A percentile compares a stretch with the other conserved stretches of the same genome.
Conservation (phyloP, 2,797 vertebrate species). For the Parambassis ranga region DNA sequence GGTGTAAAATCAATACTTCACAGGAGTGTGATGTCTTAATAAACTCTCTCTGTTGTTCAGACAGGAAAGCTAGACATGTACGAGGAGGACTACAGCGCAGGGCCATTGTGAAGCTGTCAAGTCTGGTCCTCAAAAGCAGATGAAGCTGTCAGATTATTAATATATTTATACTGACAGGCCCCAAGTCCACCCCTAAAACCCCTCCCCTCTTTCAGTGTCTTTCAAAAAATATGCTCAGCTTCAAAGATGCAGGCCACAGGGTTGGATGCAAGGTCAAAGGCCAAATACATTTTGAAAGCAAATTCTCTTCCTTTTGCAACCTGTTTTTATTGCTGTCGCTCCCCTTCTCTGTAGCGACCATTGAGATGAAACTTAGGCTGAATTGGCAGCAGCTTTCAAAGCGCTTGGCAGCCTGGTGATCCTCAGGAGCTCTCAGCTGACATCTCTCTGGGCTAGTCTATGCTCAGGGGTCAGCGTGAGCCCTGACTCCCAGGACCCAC, state of each 20-base stretch:
- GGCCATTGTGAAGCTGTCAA: constrained; percentile 85
- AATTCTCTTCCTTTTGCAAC: constrained; percentile 88
- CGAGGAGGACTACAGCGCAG: constrained; percentile 78
- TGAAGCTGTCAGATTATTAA: constrained; percentile 90
- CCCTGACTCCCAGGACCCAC: constrained; percentile 84
- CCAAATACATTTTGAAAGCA: constrained; percentile 86
- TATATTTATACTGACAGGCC: constrained; percentile 84
- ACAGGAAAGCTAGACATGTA: constrained; percentile 78
- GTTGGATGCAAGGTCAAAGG: constrained; percentile 78
- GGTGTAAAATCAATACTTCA: constrained; percentile 82
- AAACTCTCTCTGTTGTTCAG: constrained; percentile 80
- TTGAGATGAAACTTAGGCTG: constrained; percentile 93
- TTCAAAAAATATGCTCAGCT: constrained; percentile 80
- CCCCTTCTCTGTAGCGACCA: constrained; percentile 84
- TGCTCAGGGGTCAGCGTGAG: constrained; percentile 84
- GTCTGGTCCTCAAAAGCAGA: constrained; percentile 83
- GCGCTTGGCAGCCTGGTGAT: constrained; percentile 88
- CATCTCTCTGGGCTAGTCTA: constrained; percentile 84
- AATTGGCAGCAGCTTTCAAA: constrained; percentile 94
- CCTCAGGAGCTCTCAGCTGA: constrained; percentile 86
- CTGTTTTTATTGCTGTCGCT: constrained; percentile 89
- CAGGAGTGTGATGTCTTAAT: constrained; percentile 85
- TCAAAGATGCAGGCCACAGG: constrained; percentile 79
- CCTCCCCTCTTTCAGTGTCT: constrained; percentile 75
- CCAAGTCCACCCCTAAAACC: constrained; percentile 68